Conservation (phyloP, 2,797 vertebrate species). For the Thalassophryne amazonica region DNA sequence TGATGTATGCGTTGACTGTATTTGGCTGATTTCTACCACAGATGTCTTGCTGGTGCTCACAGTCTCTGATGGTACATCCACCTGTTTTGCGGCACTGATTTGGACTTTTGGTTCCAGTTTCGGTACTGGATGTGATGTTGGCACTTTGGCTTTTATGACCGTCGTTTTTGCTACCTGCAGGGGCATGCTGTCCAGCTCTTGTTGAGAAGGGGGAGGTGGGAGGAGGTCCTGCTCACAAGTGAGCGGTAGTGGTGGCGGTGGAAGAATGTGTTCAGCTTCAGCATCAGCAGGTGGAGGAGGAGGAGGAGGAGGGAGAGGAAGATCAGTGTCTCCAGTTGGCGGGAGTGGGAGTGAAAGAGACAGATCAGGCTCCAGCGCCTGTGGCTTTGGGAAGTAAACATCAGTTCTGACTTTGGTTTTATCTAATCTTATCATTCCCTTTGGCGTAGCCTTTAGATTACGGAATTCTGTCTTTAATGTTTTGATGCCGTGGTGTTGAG, state of each 20-base stretch:
- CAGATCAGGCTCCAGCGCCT: slow-evolving; percentile 71
- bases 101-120: slow-evolving; percentile 76
- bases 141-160: slow-evolving; percentile 74
- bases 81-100: slow-evolving; percentile 43
- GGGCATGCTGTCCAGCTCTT: slow-evolving; percentile 74
- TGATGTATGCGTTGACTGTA: slow-evolving; percentile 35
- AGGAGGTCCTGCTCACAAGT: slow-evolving; percentile 62
- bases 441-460: slow-evolving; percentile 72
- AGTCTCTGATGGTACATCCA: slow-evolving; percentile 27
- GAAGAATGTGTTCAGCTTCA: slow-evolving; percentile 73
- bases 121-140: slow-evolving; percentile 66
- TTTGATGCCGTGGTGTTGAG: slow-evolving; percentile 78
- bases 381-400: slow-evolving; percentile 54
- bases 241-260: slow-evolving; percentile 58
- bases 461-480: slow-evolving; percentile 78
- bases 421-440: slow-evolving; percentile 65
- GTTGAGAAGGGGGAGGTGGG: slow-evolving; percentile 77
- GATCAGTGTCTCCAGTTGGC: slow-evolving; percentile 68
- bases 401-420: slow-evolving; percentile 72
- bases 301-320: slow-evolving; percentile 67
- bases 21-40: slow-evolving; percentile 40
- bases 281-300: slow-evolving; percentile 68
- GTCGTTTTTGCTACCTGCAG: slow-evolving; percentile 54
- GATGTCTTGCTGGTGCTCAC: slow-evolving; percentile 12
- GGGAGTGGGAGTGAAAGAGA: slow-evolving; percentile 85